Conservation (phyloP, 1,140 invertebrate genomes). For the Drosophila obscura region DNA sequence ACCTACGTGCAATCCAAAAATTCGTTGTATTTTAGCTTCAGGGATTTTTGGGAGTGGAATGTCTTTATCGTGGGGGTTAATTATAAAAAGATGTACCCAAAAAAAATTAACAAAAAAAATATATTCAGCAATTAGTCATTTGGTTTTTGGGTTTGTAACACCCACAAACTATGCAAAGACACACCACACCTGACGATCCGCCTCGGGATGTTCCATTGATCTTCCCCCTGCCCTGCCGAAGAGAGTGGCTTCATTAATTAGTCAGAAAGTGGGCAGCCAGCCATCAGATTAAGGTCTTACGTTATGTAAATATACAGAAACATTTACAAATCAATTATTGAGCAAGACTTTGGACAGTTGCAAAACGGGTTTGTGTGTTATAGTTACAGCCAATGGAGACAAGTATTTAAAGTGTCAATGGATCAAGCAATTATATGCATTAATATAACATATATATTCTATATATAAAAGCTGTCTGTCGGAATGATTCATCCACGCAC, state of each 20-base stretch:
- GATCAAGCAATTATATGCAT: constrained; percentile 16
- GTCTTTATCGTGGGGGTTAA: constrained; percentile 22
- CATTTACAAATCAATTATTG: constrained; percentile 48
- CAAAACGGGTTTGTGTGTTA: constrained; percentile 35
- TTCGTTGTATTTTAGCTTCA: constrained; percentile 3
- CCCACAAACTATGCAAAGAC: constrained; percentile 41
- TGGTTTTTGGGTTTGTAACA: constrained; percentile 28
- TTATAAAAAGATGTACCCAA: constrained; percentile 31
- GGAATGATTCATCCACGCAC: too few species aligned
- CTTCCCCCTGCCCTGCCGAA: not conserved
- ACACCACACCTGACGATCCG: constrained; percentile 33
- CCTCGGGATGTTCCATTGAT: constrained; percentile 9
- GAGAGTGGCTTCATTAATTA: constrained; percentile 22
- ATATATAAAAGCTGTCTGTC: too few species aligned
- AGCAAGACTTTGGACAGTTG: constrained; percentile 40
- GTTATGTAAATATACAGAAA: constrained; percentile 47
- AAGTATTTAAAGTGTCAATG: constrained; percentile 33
- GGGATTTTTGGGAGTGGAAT: constrained; percentile 31
- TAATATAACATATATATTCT: not conserved
- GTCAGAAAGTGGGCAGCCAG: constrained; percentile 28
- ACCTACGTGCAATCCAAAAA: constrained; percentile 22
- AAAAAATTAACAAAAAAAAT: constrained; percentile 30
- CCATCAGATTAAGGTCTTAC: not conserved
- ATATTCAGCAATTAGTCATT: constrained; percentile 43
- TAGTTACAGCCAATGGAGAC: constrained; percentile 25